Conservation (phyloP, 1,140 invertebrate species). For the Philotrypesis tridentata region DNA sequence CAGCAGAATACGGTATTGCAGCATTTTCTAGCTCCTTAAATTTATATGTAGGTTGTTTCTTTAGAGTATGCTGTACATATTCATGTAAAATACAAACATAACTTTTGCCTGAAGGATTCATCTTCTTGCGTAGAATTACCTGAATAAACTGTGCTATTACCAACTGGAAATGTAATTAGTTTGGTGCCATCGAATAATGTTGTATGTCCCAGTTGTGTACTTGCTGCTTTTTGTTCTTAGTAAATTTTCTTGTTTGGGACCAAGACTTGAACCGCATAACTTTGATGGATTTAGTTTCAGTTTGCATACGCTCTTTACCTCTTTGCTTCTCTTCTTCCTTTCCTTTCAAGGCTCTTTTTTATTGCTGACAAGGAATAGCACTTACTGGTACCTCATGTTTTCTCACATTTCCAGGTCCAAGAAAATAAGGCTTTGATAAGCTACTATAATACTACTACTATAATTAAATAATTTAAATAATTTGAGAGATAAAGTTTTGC, state of each 20-base stretch:
- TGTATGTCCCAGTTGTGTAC: conserved; percentile 84
- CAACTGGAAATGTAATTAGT: conserved; percentile 88
- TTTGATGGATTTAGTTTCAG: conserved; percentile 86
- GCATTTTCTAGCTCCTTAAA: conserved; percentile 96
- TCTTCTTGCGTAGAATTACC: conserved; percentile 66
- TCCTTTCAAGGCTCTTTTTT: conserved; percentile 85
- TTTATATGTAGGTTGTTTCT: conserved; percentile 93
- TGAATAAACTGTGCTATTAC: conserved; percentile 54
- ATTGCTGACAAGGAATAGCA: conserved; percentile 95
- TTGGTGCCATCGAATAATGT: conserved; percentile 91
- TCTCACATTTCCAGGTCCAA: conserved; percentile 93
- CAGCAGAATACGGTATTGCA: conserved; percentile 93
- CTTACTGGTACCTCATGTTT: conserved; percentile 95
- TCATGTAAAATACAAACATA: conserved; percentile 98
- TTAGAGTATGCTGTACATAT: conserved; percentile 94
- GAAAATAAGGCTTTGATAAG: conserved; percentile 93
- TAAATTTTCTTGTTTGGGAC: conserved; percentile 90
- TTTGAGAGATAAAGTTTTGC: no score
- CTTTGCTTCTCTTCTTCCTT: conserved; percentile 75
- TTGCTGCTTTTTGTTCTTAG: conserved; percentile 86
- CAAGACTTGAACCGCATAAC: conserved; percentile 93
- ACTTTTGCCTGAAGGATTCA: conserved; percentile 92
- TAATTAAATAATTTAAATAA: no score
- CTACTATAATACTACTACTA: no score
- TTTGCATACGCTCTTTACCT: conserved; percentile 63